Base-by-base conservation (phyloP, 2,113 vertebrate genomes). In the Tangachromis dhanisi region DNA sequence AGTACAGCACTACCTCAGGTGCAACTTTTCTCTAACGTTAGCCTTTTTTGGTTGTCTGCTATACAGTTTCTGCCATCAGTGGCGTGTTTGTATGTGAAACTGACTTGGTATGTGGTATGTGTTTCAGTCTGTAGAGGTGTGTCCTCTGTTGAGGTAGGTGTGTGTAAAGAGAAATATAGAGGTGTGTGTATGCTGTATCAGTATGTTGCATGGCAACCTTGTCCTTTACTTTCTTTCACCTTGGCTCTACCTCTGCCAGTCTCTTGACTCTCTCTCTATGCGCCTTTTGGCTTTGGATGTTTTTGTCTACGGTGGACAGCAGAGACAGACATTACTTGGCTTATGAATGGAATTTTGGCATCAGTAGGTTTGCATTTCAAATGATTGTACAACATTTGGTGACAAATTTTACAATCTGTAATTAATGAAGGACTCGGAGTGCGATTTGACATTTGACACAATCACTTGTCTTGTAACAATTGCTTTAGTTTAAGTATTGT, bases 71-170 rank as follows among this genome's bases (percentile, higher is more conserved):
- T 16, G 8, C 3, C 21, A 4, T 42, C 17, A 49, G 42, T 76
- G 16, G 24, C 2, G 2, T 21, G 3, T 45, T 66, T 47, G 29
- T 79, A 7, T 38, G 71, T 45, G 35, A 71, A 86, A 81, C n/a
- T 51, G 9, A 13, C 5, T 26, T 40, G n/a, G 66, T 42, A 40
- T 40, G 7, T 84, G 31, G 59, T 81, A 78, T 47, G 26, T 21
- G 21, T 68, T 66, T 86, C 38, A 4, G 31, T 47, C 7, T 38
- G 35, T 71, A 80, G 35, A 93, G 93, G 90, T 86, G 92, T 92
- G 91, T 76, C 80, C 81, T 17, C 54, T 79, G 35, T 84, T 68
- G 11, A 86, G 6, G 31, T 71, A 57, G 66, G 68, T 76, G 83
- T 86, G 89, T 88, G 57, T 42, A 10, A 17, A 47, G 6, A 79